These are phyloP conservation scores for Rhagonycha lutea DNA, from an alignment of 2,888 invertebrate species.

Conservation along the genomic window DNA sequence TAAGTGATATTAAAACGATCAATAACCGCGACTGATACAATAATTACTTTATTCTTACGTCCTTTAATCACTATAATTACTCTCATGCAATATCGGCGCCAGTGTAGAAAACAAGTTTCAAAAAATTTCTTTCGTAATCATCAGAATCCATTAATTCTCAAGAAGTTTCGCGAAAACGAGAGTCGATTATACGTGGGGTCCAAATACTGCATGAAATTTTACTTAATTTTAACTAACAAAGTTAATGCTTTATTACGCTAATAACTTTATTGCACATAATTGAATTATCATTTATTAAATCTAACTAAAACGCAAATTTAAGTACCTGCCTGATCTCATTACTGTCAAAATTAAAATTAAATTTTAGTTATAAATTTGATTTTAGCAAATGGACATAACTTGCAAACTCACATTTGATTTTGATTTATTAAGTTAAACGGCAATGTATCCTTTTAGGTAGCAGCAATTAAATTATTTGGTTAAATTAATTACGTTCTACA, in stretches of 20 bases:
- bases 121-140: background rate
- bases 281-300: background rate
- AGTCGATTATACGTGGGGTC: background rate
- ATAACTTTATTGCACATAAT: background rate
- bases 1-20: conserved; percentile 13
- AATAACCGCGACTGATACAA: conserved; percentile 15
- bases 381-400: background rate
- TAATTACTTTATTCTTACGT: conserved; percentile 6
- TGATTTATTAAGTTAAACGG: background rate
- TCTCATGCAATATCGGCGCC: background rate
- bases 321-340: background rate
- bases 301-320: background rate
- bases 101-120: background rate
- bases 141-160: too few relatives aligned
- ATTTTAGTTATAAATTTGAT: background rate
- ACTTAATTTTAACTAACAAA: background rate
- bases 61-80: conserved; percentile 2
- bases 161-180: background rate
- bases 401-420: background rate
- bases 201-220: background rate
- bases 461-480: background rate
- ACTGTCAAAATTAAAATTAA: background rate
- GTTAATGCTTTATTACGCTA: background rate
- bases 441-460: background rate
- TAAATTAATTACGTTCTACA: background rate